phyloP scores from a whole-genome alignment of 2,888 invertebrate genomes.

The Sussaba pulchella region DNA sequence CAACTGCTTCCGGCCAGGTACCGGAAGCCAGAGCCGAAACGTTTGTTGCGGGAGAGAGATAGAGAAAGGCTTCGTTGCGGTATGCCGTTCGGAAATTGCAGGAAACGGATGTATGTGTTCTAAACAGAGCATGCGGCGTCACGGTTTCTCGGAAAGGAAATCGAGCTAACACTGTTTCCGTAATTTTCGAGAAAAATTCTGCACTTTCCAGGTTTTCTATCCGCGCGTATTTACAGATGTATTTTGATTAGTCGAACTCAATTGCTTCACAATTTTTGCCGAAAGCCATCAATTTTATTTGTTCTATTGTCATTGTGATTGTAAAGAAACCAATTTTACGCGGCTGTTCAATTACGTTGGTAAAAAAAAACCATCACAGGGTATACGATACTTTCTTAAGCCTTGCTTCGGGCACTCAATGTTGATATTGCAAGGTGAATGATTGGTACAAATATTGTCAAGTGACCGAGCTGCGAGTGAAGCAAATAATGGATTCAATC shows the following conservation, averaged over 20 bases:
- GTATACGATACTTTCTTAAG: background rate
- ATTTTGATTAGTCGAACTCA: constrained; percentile 1
- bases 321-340: background rate
- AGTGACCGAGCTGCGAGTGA: background rate
- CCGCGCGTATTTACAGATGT: constrained; percentile 3
- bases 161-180: constrained; percentile 1
- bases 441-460: background rate
- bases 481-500: background rate
- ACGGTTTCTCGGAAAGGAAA: constrained; percentile 25
- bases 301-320: background rate
- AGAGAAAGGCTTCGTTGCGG: constrained; percentile 7
- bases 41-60: background rate
- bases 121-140: background rate
- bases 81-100: constrained; percentile 46
- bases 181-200: constrained; percentile 10
- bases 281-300: background rate
- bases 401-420: background rate
- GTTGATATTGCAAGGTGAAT: background rate
- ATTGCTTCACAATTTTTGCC: background rate
- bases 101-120: constrained; percentile 22
- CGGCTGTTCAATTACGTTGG: background rate
- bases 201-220: constrained; percentile 28
- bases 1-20: background rate
- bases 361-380: background rate
- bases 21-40: background rate